Conservation (phyloP, 2,888 invertebrate species). For the Parapristionchus giblindavisi region DNA sequence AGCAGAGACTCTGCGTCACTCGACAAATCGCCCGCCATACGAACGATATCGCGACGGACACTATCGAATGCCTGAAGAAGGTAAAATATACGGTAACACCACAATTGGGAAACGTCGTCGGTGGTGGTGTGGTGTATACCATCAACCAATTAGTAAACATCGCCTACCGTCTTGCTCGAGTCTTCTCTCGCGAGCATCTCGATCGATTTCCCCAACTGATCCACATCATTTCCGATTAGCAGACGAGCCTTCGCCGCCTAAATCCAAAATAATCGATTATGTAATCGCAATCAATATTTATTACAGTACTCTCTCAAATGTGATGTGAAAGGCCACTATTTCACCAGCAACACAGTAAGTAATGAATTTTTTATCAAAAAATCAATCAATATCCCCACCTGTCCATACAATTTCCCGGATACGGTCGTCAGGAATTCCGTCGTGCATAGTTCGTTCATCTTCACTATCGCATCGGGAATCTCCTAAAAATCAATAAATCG, state of each 20-base stretch:
- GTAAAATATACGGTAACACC: no score
- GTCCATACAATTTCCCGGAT: conserved; percentile 18
- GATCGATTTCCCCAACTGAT: conserved; percentile 34
- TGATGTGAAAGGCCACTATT: neutral
- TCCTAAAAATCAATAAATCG: no score
- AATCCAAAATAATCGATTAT: neutral
- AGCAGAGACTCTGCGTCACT: conserved; percentile 51
- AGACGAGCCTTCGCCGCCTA: conserved; percentile 37
- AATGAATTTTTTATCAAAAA: neutral
- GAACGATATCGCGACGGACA: conserved; percentile 51
- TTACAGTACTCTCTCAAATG: neutral
- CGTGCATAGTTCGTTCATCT: conserved; percentile 33
- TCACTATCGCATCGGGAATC: conserved; percentile 27
- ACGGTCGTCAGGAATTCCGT: conserved; percentile 27
- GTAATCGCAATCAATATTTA: neutral
- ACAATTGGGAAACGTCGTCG: conserved; percentile 4
- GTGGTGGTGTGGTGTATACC: neutral
- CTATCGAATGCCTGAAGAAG: conserved; percentile 53
- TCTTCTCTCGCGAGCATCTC: conserved; percentile 25
- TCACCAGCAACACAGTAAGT: neutral
- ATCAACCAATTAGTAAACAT: neutral
- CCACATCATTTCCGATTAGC: conserved; percentile 34
- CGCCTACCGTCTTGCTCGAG: conserved; percentile 22
- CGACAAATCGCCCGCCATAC: conserved; percentile 54
- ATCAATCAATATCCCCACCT: conserved; percentile 3